A percentile compares a stretch with the other conserved stretches of the same genome.
Conservation (phyloP, 1,140 invertebrate genomes). For the Steinernema khuongi region DNA sequence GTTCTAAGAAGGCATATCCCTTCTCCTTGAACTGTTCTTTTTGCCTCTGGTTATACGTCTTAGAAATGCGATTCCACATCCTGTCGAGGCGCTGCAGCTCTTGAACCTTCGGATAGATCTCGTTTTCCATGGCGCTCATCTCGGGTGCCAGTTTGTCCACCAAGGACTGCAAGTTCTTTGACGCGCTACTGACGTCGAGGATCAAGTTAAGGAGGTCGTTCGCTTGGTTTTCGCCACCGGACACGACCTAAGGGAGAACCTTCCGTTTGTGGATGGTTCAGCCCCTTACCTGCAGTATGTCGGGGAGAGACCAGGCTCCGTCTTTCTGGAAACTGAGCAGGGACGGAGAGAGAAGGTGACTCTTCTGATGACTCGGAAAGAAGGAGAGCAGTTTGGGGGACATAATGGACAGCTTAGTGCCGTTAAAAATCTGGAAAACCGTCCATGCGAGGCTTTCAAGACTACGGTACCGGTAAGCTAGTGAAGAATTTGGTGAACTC, state of each 20-base stretch:
- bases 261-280: not conserved
- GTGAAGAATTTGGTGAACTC: not conserved
- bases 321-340: constrained; percentile 7
- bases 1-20: constrained; percentile 20
- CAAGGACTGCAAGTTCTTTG: not conserved
- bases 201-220: constrained; percentile 1
- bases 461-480: too few relatives aligned
- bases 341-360: not conserved
- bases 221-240: not conserved
- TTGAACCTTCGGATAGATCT: constrained; percentile 31
- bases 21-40: not conserved
- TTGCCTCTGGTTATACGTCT: constrained; percentile 7
- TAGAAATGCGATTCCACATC: constrained; percentile 6
- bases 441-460: too few relatives aligned
- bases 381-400: constrained; percentile 3
- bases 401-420: not conserved
- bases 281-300: not conserved
- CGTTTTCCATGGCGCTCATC: constrained; percentile 28
- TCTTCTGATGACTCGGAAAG: not conserved
- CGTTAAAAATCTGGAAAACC: not conserved
- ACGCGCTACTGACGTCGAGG: constrained; percentile 22
- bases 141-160: constrained; percentile 26
- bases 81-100: constrained; percentile 25
- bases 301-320: not conserved
- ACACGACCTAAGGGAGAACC: not conserved